Evolutionary conservation across 2,888 invertebrate species (phyloP), one percentile per base, ranked within the genome.

Genomic region (Conomelus anceps): DNA sequence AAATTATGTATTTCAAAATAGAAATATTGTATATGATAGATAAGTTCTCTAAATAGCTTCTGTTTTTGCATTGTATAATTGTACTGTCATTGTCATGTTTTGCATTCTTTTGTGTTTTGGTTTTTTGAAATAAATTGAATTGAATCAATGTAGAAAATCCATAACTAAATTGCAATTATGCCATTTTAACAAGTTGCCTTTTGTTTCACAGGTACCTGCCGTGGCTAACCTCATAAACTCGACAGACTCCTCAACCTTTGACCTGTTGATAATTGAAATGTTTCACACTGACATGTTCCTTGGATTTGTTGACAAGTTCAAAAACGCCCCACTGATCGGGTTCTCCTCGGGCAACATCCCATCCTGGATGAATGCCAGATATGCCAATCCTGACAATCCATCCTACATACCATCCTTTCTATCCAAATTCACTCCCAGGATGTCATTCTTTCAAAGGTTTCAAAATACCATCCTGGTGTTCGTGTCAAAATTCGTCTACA

Each of bases 381-480:
- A 90, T 63, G 90, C 87, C 26, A 88, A 89, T 87, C 87, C 90
- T 23, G 84, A 89, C 86, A 89, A 90, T 85, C 90, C 90, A 11
- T 84, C 90, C 90, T 88, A 91, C 88, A 87, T 90, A 87, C 84
- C 90, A 85, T 84, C 90, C 89, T 84, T 89, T 22, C 90, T 91
- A 86, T 22, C 88, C 17, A 41, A 87, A 41, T 90, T 90, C 89
- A 89, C 86, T 17, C 88, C 89, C 86, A 34, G 91, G 23, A 93
- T 94, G 93, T 91, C 89, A 3, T 93, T 94, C 90, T 89, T 92
- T 0, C 92, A 93, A 89, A 91, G 94, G 29, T 90, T 92, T 6
- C 90, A 91, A 88, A 93, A 93, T 90, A 91, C 92, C 9, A 86
- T 92, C 20, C 92, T 92, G 89, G 89, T 91, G 22, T 89, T 91